phyloP scores from a whole-genome alignment of 2,888 invertebrate species.

The Heliconius cydno region DNA sequence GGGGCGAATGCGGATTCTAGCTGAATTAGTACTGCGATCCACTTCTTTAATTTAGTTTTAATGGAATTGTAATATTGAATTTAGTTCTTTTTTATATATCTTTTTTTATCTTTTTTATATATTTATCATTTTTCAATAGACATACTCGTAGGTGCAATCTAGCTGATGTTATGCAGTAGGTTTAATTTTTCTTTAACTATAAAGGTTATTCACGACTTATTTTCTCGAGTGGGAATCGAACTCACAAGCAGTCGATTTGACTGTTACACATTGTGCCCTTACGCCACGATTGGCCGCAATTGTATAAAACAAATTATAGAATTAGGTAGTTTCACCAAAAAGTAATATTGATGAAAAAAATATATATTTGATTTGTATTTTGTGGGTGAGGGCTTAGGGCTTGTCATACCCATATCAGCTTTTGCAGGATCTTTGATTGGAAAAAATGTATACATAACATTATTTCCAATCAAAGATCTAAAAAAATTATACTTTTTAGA shows the following conservation, averaged over 20 bases:
- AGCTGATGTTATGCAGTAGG: no score
- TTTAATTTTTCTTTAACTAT: no score
- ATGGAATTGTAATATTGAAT: constrained; percentile 53
- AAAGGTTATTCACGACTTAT: no score
- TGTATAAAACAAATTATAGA: not conserved
- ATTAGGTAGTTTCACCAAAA: not conserved
- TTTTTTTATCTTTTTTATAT: not conserved
- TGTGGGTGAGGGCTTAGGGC: constrained; percentile 37
- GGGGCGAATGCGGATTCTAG: constrained; percentile 69
- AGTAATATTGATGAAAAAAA: constrained; percentile 1
- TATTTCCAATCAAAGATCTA: not conserved
- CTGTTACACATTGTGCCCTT: no score
- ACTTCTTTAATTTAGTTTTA: constrained; percentile 73
- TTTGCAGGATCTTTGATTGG: constrained; percentile 40
- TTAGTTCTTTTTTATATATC: constrained; percentile 54
- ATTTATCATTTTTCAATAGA: no score
- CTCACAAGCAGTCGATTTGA: no score
- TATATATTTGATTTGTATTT: constrained; percentile 18
- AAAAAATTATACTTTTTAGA: not conserved
- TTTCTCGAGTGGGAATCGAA: no score
- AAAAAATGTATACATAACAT: constrained; percentile 26
- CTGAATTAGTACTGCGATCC: constrained; percentile 74
- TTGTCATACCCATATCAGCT: constrained; percentile 66
- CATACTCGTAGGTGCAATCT: no score
- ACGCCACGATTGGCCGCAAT: no score